Evolutionary conservation across 2,113 vertebrate genomes (phyloP).

Genomic region (Labeo catla): DNA sequence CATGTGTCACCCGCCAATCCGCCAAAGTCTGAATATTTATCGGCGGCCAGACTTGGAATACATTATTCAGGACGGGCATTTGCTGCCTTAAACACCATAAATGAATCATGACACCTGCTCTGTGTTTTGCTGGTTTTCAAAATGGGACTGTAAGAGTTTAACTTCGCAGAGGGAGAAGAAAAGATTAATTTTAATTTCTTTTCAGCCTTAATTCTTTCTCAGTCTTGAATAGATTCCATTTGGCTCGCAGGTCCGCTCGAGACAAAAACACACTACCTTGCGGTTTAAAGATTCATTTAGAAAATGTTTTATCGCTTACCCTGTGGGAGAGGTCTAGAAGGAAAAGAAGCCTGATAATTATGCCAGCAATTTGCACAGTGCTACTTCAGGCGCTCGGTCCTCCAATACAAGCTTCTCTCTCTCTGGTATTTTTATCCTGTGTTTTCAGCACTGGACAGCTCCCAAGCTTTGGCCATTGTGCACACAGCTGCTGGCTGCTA

Average conservation of each 20-base stretch:
- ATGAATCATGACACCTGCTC: constrained; percentile 77
- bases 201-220: constrained; percentile 23
- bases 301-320: constrained; percentile 28
- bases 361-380: constrained; percentile 29
- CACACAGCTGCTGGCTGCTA: constrained; percentile 34
- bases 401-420: constrained; percentile 13
- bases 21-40: constrained; percentile 74
- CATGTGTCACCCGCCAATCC: constrained; percentile 62
- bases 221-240: constrained; percentile 33
- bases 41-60: constrained; percentile 61
- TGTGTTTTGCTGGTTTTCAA: constrained; percentile 71
- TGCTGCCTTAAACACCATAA: constrained; percentile 73
- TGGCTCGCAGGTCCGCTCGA: background rate
- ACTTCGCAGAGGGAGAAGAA: constrained; percentile 40
- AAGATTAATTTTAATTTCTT: constrained; percentile 48
- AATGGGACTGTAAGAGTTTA: constrained; percentile 60
- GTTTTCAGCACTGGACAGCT: constrained; percentile 70
- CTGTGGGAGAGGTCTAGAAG: constrained; percentile 25
- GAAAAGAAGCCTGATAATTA: constrained; percentile 18
- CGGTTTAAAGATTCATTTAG: constrained; percentile 36
- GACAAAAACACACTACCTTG: constrained; percentile 26
- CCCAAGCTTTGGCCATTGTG: constrained; percentile 42
- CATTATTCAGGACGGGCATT: constrained; percentile 77
- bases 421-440: constrained; percentile 45
- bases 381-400: background rate